Evolutionary conservation across 2,797 vertebrate species (phyloP), one percentile per base, ranked within the genome.

Genomic region (Apodemus agrarius): DNA sequence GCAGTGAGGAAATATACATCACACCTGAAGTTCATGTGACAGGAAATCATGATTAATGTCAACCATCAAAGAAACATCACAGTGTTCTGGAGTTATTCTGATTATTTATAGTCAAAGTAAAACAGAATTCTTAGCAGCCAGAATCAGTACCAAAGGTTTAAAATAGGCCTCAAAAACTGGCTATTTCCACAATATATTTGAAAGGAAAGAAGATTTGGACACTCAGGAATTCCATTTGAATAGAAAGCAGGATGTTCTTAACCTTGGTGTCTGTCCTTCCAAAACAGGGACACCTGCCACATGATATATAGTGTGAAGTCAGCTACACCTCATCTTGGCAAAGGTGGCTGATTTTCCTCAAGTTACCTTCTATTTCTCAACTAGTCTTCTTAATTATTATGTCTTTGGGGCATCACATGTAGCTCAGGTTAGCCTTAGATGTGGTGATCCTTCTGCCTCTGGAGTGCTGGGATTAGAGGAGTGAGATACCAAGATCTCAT

Each of bases 201-300:
- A 98, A 93, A 95, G 65, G 26, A 83, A 79, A n/a, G 59, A 79
- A n/a, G 61, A 93, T 59, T 49, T 91, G 37, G 84, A 94, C 93
- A 81, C 26, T 46, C 83, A 91, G 84, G 43, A 79, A 26, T 57
- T 31, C 9, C 37, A 17, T 80, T 10, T 80, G 82, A 94, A 81
- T 2, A 13, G 65, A 93, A 88, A 96, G 24, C 31, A 90, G 57
- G 26, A 91, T 31, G 46, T 61, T 80, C 85, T 29, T n/a, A n/a
- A n/a, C n/a, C n/a, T n/a, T n/a, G n/a, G n/a, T n/a, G n/a, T n/a
- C n/a, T n/a, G n/a, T n/a, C 5, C 5, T 17, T 65, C 65, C 69
- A 34, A 61, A 1, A 29, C 22, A 75, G 19, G 69, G 19, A 69
- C 75, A 76, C 22, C 82, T 81, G 26, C 78, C n/a, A 46, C 65